Base-by-base conservation (phyloP, 2,797 vertebrate species). In the Borostomias antarcticus region DNA sequence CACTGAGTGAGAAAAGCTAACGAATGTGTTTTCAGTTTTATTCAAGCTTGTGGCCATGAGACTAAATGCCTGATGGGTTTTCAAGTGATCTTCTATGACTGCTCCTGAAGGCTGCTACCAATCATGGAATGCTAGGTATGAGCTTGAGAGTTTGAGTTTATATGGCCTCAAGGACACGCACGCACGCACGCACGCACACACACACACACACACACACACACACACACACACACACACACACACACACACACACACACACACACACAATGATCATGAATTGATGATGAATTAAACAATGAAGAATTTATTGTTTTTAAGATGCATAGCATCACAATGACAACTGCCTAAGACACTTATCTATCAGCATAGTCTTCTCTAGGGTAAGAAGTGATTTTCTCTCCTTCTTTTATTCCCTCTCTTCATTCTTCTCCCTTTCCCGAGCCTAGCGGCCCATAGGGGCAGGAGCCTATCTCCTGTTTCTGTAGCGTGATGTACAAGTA, bases 31-130 rank as follows among this genome's bases (percentile, higher is more conserved):
- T n/a, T n/a, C n/a, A n/a, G n/a, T n/a, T n/a, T n/a, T n/a, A n/a
- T 52, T 58, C 21, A 59, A 43, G 51, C 53, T 19, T 8, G 26
- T 51, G 68, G 25, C 72, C 13, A 50, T 48, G 50, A 63, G 30
- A 70, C 73, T 74, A 82, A 83, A 80, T 66, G 73, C 58, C 33
- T 33, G 51, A 53, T 71, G 60, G 75, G 54, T 63, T 72, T 72
- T 66, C 33, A 4, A 52, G 29, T 56, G 35, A 58, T 66, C 59
- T 11, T 56, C 25, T n/a, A 30, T 45, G 52, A 29, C 28, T n/a
- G 17, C 15, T 32, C 15, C 25, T 29, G n/a, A n/a, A n/a, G n/a
- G n/a, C n/a, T n/a, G n/a, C 15, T 56, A 56, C 13, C 53, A 47
- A 64, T 43, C 60, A 58, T 70, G 40, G 21, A 37, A 47, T 40